Evolutionary conservation across 2,888 invertebrate genomes (phyloP), one percentile per base, ranked within the genome.

Genomic region (Baronia brevicornis): DNA sequence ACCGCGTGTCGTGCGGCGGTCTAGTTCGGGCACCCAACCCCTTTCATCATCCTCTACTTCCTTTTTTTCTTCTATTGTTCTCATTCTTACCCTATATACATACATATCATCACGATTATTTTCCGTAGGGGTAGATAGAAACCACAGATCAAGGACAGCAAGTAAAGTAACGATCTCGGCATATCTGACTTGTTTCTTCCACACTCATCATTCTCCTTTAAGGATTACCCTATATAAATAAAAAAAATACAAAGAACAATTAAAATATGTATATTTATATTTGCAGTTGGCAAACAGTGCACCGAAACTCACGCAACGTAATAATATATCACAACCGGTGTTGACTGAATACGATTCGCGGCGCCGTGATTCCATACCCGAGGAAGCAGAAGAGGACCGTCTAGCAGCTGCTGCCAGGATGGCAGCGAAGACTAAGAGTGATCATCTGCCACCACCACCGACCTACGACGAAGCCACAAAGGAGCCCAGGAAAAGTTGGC

Each of bases 321-420:
- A 87, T 61, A 88, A 88, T 50, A 87, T 88, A 51, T 88, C 88
- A 0, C 88, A 89, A 37, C 88, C 88, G 2, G 82, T 77, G 12
- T 82, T 88, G 10, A 84, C 86, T 4, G 84, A 88, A 48, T 88
- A 85, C 65, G 88, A 88, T 51, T 72, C 65, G 0, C 61, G 84
- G 3, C 82, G 87, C 4, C 77, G 87, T 5, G 88, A 87, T 54
- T 87, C 89, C n/a, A 89, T 89, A 33, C 88, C 88, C 0, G 89
- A 89, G 51, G 89, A 89, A 48, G 77, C 77, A 0, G 85, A 86
- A 27, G 85, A 85, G 41, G 84, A 85, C 26, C 60, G 67, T 1
- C 48, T 82, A 5, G 61, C 65, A 0, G 56, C 48, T 0, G 51
- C 63, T 2, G 49, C 68, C 13, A 66, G 65, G 35, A 60, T 60